A percentile compares a stretch with the other conserved stretches of the same genome.
phyloP scores from a whole-genome alignment of 2,888 invertebrate species.

The Diaphora mendica region DNA sequence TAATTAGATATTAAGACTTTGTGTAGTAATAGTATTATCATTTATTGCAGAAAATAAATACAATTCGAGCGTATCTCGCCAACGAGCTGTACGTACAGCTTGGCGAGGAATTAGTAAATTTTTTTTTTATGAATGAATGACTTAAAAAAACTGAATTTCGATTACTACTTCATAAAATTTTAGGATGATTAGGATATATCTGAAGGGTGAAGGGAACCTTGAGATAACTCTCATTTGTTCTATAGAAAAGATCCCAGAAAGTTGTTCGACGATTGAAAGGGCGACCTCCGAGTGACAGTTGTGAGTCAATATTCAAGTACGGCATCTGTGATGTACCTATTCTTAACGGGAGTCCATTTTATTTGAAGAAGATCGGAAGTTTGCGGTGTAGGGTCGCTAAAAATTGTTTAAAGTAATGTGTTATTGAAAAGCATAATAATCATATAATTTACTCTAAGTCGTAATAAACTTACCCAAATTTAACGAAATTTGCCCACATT shows the following conservation, averaged over 20 bases:
- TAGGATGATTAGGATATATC: too few relatives aligned
- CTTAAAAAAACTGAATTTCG: too few relatives aligned
- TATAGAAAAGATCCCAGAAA: conserved; percentile 65
- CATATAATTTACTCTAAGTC: neutral
- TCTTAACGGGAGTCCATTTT: conserved; percentile 62
- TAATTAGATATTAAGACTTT: too few relatives aligned
- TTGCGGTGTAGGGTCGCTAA: conserved; percentile 65
- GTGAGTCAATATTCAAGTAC: conserved; percentile 55
- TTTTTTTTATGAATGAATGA: too few relatives aligned
- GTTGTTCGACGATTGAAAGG: conserved; percentile 57
- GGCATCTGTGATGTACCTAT: conserved; percentile 39
- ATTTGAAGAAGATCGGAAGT: conserved; percentile 56
- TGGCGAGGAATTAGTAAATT: too few relatives aligned
- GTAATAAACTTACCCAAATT: conserved; percentile 61
- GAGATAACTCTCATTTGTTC: conserved; percentile 43
- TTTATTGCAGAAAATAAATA: too few relatives aligned
- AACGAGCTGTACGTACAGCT: too few relatives aligned
- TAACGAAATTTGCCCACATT: conserved; percentile 75
- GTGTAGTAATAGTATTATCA: too few relatives aligned
- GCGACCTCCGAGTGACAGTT: conserved; percentile 43
- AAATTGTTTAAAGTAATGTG: conserved; percentile 22
- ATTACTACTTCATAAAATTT: too few relatives aligned
- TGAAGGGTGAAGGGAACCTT: conserved; percentile 10
- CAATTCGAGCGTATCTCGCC: too few relatives aligned
- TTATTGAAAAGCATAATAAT: neutral